Conservation (phyloP, 2,113 vertebrate species). For the Melospiza georgiana region DNA sequence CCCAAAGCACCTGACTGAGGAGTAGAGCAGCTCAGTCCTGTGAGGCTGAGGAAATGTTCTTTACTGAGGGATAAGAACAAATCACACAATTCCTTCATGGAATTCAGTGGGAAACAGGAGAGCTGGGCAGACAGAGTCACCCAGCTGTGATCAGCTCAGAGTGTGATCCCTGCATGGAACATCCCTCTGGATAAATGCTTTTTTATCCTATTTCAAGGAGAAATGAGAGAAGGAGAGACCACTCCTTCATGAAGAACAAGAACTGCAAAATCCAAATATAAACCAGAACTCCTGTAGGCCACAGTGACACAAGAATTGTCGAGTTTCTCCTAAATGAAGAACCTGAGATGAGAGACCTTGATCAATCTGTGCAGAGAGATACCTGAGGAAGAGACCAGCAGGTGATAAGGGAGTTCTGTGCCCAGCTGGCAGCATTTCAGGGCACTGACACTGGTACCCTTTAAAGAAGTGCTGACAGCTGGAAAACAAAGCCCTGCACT, state of each 20-base stretch:
- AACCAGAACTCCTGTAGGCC: rapidly evolving
- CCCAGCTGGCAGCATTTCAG: not conserved
- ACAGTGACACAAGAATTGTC: not conserved
- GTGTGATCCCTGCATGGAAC: not conserved
- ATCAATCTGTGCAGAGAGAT: not conserved
- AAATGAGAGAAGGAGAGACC: not conserved
- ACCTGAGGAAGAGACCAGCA: not conserved
- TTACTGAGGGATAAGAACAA: not conserved
- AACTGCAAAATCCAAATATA: not conserved
- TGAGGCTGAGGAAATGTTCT: not conserved
- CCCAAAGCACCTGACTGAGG: not conserved
- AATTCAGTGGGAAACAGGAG: not conserved
- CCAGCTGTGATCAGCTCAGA: not conserved
- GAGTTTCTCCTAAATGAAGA: not conserved
- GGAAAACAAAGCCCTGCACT: not conserved
- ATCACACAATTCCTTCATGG: not conserved
- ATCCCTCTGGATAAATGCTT: not conserved
- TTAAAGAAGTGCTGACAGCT: not conserved
- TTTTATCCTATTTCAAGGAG: not conserved
- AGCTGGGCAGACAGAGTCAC: no score
- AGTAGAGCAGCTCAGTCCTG: not conserved
- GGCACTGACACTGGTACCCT: not conserved
- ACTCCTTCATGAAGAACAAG: not conserved
- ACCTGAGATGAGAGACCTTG: not conserved
- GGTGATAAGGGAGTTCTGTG: not conserved